These are phyloP conservation scores for Apus apus DNA, from an alignment of 2,113 vertebrate species.

Conservation along the genomic window DNA sequence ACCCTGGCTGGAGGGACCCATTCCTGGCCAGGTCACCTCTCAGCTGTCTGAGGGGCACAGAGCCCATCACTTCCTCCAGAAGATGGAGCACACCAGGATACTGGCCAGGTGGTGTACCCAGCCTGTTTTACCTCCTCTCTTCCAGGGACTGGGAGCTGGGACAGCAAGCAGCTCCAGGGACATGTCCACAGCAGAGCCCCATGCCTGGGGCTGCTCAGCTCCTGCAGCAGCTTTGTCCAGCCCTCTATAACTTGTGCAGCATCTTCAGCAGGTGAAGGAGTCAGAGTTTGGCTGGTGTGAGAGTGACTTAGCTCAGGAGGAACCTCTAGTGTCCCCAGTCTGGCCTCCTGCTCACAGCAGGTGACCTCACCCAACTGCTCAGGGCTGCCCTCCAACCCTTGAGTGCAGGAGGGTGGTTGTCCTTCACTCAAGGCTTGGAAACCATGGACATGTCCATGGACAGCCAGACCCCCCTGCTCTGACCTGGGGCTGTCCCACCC, in stretches of 20 bases:
- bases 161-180: too few species aligned
- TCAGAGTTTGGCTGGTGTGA: not conserved
- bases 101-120: not conserved
- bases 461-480: not conserved
- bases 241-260: too few species aligned
- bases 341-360: not conserved
- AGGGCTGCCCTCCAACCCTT: not conserved
- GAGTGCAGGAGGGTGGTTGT: rapidly evolving
- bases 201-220: not conserved
- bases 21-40: not conserved
- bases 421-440: not conserved
- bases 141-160: not conserved
- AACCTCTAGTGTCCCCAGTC: rapidly evolving
- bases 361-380: not conserved
- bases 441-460: not conserved
- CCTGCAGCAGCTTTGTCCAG: too few species aligned
- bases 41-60: not conserved
- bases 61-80: not conserved
- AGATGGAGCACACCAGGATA: rapidly evolving
- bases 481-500: not conserved
- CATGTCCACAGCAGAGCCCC: not conserved
- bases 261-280: not conserved
- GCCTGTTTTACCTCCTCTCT: not conserved
- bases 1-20: not conserved
- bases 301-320: not conserved